phyloP scores from a whole-genome alignment of 1,140 invertebrate species.

The Scaptomyza pallida region DNA sequence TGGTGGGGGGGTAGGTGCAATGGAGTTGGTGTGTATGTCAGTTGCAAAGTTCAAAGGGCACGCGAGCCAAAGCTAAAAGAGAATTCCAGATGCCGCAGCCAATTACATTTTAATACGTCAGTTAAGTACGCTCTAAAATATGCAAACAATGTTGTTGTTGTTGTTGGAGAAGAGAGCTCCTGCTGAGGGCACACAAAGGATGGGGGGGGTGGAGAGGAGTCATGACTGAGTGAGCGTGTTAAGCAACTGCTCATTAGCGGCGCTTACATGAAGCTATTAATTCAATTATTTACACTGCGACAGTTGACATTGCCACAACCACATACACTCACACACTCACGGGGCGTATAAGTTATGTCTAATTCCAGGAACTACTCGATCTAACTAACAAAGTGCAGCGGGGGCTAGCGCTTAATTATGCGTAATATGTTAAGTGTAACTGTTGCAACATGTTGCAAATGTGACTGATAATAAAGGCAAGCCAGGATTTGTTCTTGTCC shows the following conservation, averaged over 20 bases:
- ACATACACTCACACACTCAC: no score
- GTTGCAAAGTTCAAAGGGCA: slow-evolving; percentile 37
- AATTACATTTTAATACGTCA: slow-evolving; percentile 50
- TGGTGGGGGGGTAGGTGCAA: no score
- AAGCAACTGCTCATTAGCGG: slow-evolving; percentile 67
- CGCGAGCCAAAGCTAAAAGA: slow-evolving; percentile 31
- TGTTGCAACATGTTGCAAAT: slow-evolving; percentile 3
- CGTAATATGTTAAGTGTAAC: slow-evolving; percentile 60
- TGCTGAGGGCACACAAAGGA: no score
- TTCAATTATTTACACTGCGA: slow-evolving; percentile 71
- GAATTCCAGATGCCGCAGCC: slow-evolving; percentile 49
- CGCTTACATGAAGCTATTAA: slow-evolving; percentile 74
- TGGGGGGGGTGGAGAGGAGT: neutral
- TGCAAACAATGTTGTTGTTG: slow-evolving; percentile 25
- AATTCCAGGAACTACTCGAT: slow-evolving; percentile 31
- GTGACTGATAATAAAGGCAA: no score
- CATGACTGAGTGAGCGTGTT: slow-evolving; percentile 23
- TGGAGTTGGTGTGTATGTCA: neutral
- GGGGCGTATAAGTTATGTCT: slow-evolving; percentile 39
- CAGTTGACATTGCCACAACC: slow-evolving; percentile 50
- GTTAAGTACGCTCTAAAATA: slow-evolving; percentile 39
- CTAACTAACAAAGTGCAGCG: neutral
- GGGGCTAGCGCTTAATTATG: slow-evolving; percentile 64
- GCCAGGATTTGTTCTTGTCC: no score
- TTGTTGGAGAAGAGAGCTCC: no score